phyloP scores from a whole-genome alignment of 2,797 vertebrate genomes.

The Pangasius krempfi region DNA sequence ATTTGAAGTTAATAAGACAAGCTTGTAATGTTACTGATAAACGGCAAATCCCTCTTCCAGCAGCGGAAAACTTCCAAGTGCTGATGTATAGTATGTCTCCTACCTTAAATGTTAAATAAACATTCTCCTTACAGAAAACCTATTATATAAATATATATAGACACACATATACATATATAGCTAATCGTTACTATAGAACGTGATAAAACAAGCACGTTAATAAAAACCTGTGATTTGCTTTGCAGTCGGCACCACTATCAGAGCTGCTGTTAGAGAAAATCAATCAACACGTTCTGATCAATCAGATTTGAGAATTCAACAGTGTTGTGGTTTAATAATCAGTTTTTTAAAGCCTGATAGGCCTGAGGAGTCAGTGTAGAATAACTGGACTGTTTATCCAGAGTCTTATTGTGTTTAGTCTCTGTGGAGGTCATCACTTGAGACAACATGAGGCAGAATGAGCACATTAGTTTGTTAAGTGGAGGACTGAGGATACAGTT shows the following conservation, averaged over 20 bases:
- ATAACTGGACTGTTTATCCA: constrained; percentile 16
- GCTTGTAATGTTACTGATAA: background rate
- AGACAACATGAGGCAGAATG: constrained; percentile 23
- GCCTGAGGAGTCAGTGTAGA: background rate
- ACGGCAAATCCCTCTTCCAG: background rate
- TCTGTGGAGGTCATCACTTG: constrained; percentile 25
- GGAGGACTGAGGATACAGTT: constrained; percentile 27
- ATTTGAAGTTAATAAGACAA: background rate
- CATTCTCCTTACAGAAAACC: background rate
- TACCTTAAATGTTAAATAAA: background rate
- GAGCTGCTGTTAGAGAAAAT: background rate
- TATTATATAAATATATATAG: too few species aligned
- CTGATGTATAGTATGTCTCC: background rate
- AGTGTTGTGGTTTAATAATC: background rate
- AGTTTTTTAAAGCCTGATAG: background rate
- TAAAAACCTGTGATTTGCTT: background rate
- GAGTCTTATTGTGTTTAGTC: background rate
- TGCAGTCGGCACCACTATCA: background rate
- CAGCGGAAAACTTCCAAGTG: background rate
- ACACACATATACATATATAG: too few species aligned
- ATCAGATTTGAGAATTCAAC: background rate
- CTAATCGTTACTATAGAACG: background rate
- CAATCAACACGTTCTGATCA: background rate
- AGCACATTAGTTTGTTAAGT: constrained; percentile 49
- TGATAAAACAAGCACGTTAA: background rate